Percentiles rank a stretch among this genome's conserved stretches.
These are phyloP conservation scores for Oreocharis arfaki DNA, from an alignment of 2,113 vertebrate species.

Conservation along the genomic window DNA sequence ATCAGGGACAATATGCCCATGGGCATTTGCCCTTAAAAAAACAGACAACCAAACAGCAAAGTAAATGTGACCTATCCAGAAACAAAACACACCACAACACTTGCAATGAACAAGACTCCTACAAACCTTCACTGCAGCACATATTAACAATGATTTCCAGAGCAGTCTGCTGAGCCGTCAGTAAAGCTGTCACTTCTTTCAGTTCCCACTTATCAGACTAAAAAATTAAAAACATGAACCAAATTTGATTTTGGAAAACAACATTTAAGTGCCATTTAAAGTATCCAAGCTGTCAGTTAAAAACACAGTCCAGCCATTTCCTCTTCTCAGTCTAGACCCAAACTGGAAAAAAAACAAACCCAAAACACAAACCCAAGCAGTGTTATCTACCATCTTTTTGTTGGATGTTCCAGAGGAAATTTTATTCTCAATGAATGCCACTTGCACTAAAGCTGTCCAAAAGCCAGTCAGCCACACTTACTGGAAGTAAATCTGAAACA, in stretches of 20 bases:
- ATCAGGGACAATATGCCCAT: neutral
- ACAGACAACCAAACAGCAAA: neutral
- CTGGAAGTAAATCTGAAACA: slow-evolving; percentile 88
- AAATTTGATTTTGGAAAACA: neutral
- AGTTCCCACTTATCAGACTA: slow-evolving; percentile 85
- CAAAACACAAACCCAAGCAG: neutral
- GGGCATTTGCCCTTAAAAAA: neutral
- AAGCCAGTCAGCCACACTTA: slow-evolving; percentile 66
- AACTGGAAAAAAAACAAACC: neutral
- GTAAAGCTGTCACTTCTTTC: slow-evolving; percentile 83
- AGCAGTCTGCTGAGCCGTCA: slow-evolving; percentile 92
- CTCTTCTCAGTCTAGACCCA: neutral
- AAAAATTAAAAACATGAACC: slow-evolving; percentile 19
- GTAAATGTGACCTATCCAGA: neutral
- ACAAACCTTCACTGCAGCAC: slow-evolving; percentile 92
- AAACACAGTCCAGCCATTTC: neutral
- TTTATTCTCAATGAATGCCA: neutral
- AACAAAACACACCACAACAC: neutral
- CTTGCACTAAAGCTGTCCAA: neutral
- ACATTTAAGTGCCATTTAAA: neutral
- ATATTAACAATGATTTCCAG: slow-evolving; percentile 97
- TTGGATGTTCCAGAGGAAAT: neutral
- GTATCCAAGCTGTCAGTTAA: neutral
- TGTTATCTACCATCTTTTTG: neutral
- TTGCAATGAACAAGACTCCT: neutral